phyloP scores from a whole-genome alignment of 2,797 vertebrate genomes.

The Echeneis naucrates region DNA sequence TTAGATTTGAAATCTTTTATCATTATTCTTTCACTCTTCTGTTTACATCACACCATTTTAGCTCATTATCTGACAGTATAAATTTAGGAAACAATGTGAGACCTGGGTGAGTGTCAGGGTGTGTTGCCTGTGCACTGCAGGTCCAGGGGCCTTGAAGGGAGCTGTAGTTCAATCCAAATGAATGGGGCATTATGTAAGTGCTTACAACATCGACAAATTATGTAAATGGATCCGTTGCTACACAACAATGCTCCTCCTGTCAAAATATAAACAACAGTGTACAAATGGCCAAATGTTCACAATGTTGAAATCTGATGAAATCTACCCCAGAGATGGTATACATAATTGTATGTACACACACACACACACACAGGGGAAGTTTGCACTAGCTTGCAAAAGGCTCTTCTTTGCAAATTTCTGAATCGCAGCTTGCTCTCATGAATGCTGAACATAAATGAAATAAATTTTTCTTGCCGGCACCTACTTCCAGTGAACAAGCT shows the following conservation, averaged over 20 bases:
- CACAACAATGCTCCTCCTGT: slow-evolving; percentile 82
- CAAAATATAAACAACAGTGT: slow-evolving; percentile 83
- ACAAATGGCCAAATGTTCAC: slow-evolving; percentile 73
- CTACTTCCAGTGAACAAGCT: slow-evolving; percentile 23
- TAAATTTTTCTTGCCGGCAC: slow-evolving; percentile 51
- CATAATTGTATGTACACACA: slow-evolving; percentile 50
- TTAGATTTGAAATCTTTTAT: not conserved
- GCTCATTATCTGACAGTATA: slow-evolving; percentile 5
- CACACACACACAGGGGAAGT: slow-evolving; percentile 50
- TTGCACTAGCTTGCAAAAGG: slow-evolving; percentile 47
- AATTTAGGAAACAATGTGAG: slow-evolving; percentile 29
- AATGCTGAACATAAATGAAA: slow-evolving; percentile 52
- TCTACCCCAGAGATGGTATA: slow-evolving; percentile 50
- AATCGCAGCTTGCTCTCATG: slow-evolving; percentile 41
- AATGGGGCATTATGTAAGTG: slow-evolving; percentile 84
- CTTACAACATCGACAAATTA: slow-evolving; percentile 85
- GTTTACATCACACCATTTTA: not conserved
- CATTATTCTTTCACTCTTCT: not conserved
- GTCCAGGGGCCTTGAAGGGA: slow-evolving; percentile 79
- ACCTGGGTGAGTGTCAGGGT: slow-evolving; percentile 50
- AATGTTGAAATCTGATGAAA: slow-evolving; percentile 60
- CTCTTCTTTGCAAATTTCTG: slow-evolving; percentile 53
- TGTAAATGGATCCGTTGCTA: slow-evolving; percentile 85
- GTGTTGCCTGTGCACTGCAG: slow-evolving; percentile 62
- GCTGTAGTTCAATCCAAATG: slow-evolving; percentile 79